phyloP scores from a whole-genome alignment of 1,140 invertebrate genomes.

The Drosophila pectinifera region DNA sequence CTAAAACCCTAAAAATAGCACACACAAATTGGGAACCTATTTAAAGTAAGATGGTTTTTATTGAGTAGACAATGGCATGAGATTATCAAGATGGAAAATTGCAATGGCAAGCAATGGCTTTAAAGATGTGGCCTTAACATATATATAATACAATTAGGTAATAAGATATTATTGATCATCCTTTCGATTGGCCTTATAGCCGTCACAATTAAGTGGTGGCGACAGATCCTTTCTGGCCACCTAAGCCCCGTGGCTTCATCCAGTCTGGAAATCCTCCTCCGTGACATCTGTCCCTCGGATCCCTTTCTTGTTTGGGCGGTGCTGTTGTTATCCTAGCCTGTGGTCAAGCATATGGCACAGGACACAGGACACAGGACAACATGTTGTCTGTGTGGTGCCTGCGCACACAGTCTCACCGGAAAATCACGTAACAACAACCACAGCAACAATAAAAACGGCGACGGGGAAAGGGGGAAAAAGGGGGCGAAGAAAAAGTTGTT shows the following conservation, averaged over 20 bases:
- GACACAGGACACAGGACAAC: conserved; percentile 48
- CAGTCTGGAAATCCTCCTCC: conserved; percentile 18
- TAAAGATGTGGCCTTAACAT: too few species aligned
- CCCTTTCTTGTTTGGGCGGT: conserved; percentile 25
- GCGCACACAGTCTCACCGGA: conserved; percentile 1
- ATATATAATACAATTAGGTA: too few species aligned
- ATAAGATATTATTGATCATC: neutral
- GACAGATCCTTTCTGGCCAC: conserved; percentile 11
- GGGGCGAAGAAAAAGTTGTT: conserved; percentile 70
- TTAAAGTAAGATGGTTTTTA: too few species aligned
- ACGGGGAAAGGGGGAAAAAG: conserved; percentile 11
- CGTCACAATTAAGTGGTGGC: conserved; percentile 12
- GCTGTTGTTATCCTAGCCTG: conserved; percentile 32
- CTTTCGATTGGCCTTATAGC: neutral
- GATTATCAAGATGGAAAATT: too few species aligned
- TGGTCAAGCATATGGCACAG: conserved; percentile 68
- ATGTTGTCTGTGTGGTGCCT: conserved; percentile 37
- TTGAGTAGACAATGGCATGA: too few species aligned
- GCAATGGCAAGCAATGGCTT: too few species aligned
- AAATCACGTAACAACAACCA: conserved; percentile 58
- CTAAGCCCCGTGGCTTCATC: conserved; percentile 3
- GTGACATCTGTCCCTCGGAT: conserved; percentile 35
- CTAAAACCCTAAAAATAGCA: too few species aligned
- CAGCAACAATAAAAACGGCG: conserved; percentile 26
- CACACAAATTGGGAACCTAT: too few species aligned